Base-by-base conservation (phyloP, 2,888 invertebrate genomes). In the Dugesia japonica region DNA sequence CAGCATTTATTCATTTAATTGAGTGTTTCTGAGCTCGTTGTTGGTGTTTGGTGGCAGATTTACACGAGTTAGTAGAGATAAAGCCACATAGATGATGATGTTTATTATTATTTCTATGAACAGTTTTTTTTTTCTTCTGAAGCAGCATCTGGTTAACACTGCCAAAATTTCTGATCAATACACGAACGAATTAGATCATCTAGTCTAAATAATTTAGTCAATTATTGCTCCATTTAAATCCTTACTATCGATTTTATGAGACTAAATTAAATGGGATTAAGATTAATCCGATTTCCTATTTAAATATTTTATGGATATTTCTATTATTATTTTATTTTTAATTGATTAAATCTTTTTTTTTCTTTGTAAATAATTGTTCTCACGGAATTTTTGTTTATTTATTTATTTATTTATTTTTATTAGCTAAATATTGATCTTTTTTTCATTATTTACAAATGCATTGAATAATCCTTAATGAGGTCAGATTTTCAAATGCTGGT, bases 41-140 rank as follows among this genome's bases (percentile, higher is more conserved):
- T 56, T 56, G 56, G 56, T 56, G 56, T 56, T 56, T 56, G 56
- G 56, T 56, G 56, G 56, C 56, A 56, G 56, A 56, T 56, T 56
- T 56, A 56, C 56, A 56, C 56, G 56, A 56, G 56, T 56, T 56
- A n/a, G 9, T 56, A 56, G 56, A 56, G 56, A 56, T 56, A 56
- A 56, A 56, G 56, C 56, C 23, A 56, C 56, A 56, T n/a, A 9
- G 56, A 31, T 56, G 56, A 20, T 56, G 56, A 56, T 56, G 56
- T 56, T 56, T 56, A 56, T 56, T 56, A 56, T 56, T 56, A 56
- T 56, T 56, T 56, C 56, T 56, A 56, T 56, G 56, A 56, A 56
- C 56, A 56, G n/a, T 56, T 56, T 56, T 56, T 31, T 56, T 56
- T 56, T 38, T 17, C 56, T 20, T 56, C 23, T 23, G 56, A 13